A percentile compares a stretch with the other conserved stretches of the same genome.
These are phyloP conservation scores for Burhinus bistriatus DNA, from an alignment of 2,113 vertebrate species.

Conservation along the genomic window DNA sequence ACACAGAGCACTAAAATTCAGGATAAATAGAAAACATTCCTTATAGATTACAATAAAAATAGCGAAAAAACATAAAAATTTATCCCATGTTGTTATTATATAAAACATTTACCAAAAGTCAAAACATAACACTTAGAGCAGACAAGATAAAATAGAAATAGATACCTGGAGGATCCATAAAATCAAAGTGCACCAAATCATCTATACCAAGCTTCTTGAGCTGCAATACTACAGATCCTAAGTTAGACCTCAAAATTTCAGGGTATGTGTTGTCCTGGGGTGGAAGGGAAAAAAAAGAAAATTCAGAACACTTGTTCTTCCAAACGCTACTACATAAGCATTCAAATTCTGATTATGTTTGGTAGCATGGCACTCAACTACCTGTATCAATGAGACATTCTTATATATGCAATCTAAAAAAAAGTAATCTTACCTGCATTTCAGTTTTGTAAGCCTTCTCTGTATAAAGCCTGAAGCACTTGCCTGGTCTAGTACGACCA, in stretches of 20 bases:
- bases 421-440: conserved; percentile 85
- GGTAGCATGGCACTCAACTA: not conserved
- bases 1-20: not conserved
- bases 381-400: not conserved
- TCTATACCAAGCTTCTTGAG: conserved; percentile 97
- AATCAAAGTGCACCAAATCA: conserved; percentile 97
- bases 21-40: not conserved
- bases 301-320: not conserved
- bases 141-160: not conserved
- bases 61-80: not conserved
- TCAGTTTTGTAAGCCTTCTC: conserved; percentile 98
- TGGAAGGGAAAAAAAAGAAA: not conserved
- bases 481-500: conserved; percentile 91
- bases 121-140: not conserved
- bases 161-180: conserved; percentile 97
- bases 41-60: not conserved
- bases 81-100: not conserved
- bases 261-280: conserved; percentile 95
- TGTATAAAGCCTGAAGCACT: conserved; percentile 95
- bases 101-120: not conserved
- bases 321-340: not conserved
- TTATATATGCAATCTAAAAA: fast-evolving
- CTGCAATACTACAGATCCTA: conserved; percentile 94
- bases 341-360: not conserved
- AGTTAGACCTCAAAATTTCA: conserved; percentile 94